Evolutionary conservation across 2,113 vertebrate species (phyloP).

Genomic region (Cromileptes altivelis): DNA sequence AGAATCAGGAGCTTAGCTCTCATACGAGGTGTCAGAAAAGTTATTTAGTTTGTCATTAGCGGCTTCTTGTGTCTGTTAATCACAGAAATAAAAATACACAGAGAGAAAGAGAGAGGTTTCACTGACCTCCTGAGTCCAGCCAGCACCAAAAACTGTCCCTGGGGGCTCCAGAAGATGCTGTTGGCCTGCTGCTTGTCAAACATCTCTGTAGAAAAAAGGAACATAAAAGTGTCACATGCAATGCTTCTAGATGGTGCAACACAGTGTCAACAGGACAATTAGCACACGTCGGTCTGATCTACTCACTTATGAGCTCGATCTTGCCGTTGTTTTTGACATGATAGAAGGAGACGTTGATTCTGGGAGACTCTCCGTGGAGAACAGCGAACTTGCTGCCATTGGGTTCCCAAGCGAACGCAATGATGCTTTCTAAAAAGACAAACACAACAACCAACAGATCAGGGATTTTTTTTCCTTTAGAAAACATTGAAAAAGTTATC

Average conservation of each 20-base stretch:
- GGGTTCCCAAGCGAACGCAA: slow-evolving; percentile 98
- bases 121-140: slow-evolving; percentile 96
- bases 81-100: not conserved
- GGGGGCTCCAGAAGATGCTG: slow-evolving; percentile 99
- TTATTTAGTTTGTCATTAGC: slow-evolving; percentile 59
- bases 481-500: not conserved
- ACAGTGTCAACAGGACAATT: not conserved
- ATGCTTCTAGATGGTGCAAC: not conserved
- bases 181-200: slow-evolving; percentile 99
- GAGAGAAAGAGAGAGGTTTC: not conserved
- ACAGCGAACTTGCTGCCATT: slow-evolving; percentile 99
- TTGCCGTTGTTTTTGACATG: slow-evolving; percentile 98
- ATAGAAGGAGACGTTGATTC: slow-evolving; percentile 96
- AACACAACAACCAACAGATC: not conserved
- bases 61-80: slow-evolving; percentile 3
- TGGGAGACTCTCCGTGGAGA: slow-evolving; percentile 94
- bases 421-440: slow-evolving; percentile 90
- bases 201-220: slow-evolving; percentile 85
- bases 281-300: accelerated
- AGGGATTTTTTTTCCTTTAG: not conserved
- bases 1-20: slow-evolving; percentile 76
- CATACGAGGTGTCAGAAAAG: slow-evolving; percentile 78
- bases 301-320: slow-evolving; percentile 97
- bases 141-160: slow-evolving; percentile 96
- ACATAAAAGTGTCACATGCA: not conserved